Evolutionary conservation across 2,797 vertebrate genomes (phyloP).

Genomic region (Sebastes trivittatus): DNA sequence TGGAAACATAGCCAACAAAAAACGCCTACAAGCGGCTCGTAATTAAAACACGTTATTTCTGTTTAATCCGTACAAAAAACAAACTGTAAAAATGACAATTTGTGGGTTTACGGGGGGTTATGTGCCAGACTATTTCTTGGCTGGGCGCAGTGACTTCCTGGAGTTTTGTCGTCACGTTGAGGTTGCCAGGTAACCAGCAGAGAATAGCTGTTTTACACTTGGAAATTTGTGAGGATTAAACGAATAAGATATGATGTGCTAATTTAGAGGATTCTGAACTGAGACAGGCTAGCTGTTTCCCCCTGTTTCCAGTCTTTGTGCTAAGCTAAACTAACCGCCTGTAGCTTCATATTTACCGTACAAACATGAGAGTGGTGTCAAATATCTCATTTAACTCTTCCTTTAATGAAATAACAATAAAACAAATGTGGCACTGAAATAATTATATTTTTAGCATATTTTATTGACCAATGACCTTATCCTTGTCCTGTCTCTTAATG

Average conservation of each 20-base stretch:
- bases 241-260: background rate
- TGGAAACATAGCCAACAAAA: background rate
- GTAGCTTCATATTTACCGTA: background rate
- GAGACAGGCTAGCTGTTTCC: no score
- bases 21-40: background rate
- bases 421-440: background rate
- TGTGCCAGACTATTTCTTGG: no score
- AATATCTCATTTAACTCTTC: background rate
- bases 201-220: no score
- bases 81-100: background rate
- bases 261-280: no score
- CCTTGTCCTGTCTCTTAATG: background rate
- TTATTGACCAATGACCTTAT: background rate
- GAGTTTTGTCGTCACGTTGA: background rate
- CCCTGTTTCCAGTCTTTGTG: no score
- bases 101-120: background rate
- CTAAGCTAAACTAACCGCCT: background rate
- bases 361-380: background rate
- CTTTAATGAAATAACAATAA: background rate
- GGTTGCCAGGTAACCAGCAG: background rate
- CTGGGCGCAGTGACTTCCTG: background rate
- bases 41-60: background rate
- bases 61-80: background rate
- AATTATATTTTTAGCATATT: background rate
- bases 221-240: background rate